Evolutionary conservation across 1,140 invertebrate species (phyloP), one percentile per base, ranked within the genome.

Genomic region (Philaenus spumarius): DNA sequence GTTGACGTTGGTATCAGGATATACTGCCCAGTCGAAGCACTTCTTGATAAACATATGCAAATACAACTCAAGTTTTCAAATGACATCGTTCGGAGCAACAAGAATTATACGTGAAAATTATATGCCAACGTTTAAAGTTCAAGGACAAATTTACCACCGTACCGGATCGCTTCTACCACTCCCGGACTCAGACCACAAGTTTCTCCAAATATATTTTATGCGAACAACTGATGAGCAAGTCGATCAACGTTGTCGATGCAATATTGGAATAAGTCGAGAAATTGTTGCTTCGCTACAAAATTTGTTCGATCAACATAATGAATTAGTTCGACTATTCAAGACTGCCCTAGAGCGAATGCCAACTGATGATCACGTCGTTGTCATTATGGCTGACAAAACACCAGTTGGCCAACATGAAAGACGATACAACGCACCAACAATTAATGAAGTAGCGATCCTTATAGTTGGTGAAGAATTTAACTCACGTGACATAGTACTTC

Each of bases 401-500:
- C 75, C 72, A 34, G 23, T 35, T 35, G 65, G 67, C 20, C 59
- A 75, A 67, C 76, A 80, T 60, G 61, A 47, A 52, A 52, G 74
- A 47, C 52, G 66, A 6, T 77, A 76, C 57, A 79, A 80, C 64
- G 69, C 65, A 45, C 70, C 72, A 46, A 71, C 64, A 34, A 63
- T 71, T 50, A 61, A 76, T 66, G 73, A 76, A 68, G 71, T 78
- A 23, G 70, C 70, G 23, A 59, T 73, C 55, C 55, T 77, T 9
- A 66, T 76, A 12, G 69, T 69, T 23, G 71, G 72, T 12, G 65
- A 76, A 66, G 45, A 73, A 23, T 68, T 71, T 35, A 42, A 70
- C 35, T 55, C 58, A 15, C 66, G 68, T 55, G 71, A 77, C 64
- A 77, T 77, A 64, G 65, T 75, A 23, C 50, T 75, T 67, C 67